These are phyloP conservation scores for Chymomyza fuscimana DNA, from an alignment of 2,888 invertebrate genomes.

Conservation along the genomic window DNA sequence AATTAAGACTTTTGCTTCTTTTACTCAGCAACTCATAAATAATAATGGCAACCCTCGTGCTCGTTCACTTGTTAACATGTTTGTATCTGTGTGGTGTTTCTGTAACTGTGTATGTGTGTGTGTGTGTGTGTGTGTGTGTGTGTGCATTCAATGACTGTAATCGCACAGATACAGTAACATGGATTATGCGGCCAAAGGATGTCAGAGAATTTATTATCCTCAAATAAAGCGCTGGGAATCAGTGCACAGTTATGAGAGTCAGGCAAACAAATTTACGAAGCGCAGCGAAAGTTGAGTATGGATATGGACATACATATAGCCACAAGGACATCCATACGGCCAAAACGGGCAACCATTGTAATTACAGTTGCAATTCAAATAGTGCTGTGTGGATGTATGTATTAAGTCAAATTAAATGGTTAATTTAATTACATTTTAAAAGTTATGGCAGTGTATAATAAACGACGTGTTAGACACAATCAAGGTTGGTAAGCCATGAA, in stretches of 20 bases:
- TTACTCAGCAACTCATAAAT: neutral
- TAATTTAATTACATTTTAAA: neutral
- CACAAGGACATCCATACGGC: neutral
- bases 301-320: neutral
- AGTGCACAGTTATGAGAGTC: neutral
- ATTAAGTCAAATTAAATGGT: neutral
- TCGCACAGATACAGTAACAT: conserved; percentile 4
- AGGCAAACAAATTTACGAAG: neutral
- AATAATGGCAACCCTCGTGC: neutral
- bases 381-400: neutral
- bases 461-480: neutral
- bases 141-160: neutral
- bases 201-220: conserved; percentile 7
- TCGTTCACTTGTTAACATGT: neutral
- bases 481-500: neutral
- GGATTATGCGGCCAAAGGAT: neutral
- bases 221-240: conserved; percentile 6
- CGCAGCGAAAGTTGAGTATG: neutral
- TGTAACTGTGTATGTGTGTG: conserved; percentile 1
- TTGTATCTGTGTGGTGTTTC: neutral
- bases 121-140: neutral
- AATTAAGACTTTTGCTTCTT: neutral
- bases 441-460: neutral
- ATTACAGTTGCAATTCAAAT: neutral
- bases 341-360: neutral